These are phyloP conservation scores for Andrena flavipes DNA, from an alignment of 2,888 invertebrate species.

Conservation along the genomic window DNA sequence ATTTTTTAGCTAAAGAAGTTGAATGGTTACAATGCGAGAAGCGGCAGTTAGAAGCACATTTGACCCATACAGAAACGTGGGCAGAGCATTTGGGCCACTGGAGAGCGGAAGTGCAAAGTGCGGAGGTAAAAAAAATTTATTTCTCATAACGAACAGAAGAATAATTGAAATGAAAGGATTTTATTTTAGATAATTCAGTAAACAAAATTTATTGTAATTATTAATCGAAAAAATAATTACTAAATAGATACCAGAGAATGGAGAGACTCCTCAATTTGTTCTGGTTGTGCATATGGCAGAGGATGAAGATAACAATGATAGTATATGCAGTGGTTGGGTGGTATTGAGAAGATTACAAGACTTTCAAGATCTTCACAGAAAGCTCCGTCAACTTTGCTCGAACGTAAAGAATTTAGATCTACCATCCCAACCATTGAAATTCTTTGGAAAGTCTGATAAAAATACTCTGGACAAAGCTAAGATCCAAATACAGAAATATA, in stretches of 20 bases:
- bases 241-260: conserved; percentile 87
- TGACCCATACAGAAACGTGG: conserved; percentile 95
- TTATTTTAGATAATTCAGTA: not conserved
- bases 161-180: conserved; percentile 5
- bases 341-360: conserved; percentile 88
- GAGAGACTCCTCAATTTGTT: conserved; percentile 90
- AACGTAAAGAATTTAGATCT: conserved; percentile 93
- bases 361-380: conserved; percentile 93
- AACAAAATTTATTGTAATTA: not conserved
- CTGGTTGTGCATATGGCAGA: conserved; percentile 92
- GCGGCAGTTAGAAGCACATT: conserved; percentile 92
- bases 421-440: conserved; percentile 93
- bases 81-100: conserved; percentile 95
- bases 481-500: conserved; percentile 93
- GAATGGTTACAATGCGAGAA: conserved; percentile 93
- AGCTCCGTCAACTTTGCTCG: conserved; percentile 92
- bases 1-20: conserved; percentile 93
- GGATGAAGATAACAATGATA: conserved; percentile 87
- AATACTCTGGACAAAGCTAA: conserved; percentile 93
- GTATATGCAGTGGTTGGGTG: conserved; percentile 89
- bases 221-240: conserved; percentile 13
- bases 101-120: conserved; percentile 94
- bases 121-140: conserved; percentile 87
- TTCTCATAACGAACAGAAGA: conserved; percentile 8
- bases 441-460: conserved; percentile 93